Evolutionary conservation across 1,140 invertebrate genomes (phyloP), one percentile per base, ranked within the genome.

Genomic region (Psilanteris sp.): DNA sequence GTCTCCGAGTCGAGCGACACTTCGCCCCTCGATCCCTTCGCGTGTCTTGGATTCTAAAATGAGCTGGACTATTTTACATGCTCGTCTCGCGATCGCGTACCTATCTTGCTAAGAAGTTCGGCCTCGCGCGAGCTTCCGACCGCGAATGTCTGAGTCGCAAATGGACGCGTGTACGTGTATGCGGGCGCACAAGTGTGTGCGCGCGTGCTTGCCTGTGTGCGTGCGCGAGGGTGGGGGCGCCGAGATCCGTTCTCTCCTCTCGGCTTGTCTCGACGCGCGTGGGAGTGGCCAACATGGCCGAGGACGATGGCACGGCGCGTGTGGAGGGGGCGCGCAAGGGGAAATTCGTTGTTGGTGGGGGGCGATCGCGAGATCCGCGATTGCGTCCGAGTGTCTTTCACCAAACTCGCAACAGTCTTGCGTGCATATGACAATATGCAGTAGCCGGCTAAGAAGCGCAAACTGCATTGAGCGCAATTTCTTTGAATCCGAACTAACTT

Each of bases 261-360:
- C 34, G 8, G 31, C 26, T 46, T 7, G 2, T 46, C 15, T 46
- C 9, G 0, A 15, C 31, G 24, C 43, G 71, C 61, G 83, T 85
- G 81, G 84, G 84, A 79, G 77, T 84, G 84, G 83, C 83, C 82
- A 86, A 85, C 83, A 85, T 85, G 84, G 84, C 84, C 79, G 83
- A 81, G 57, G 78, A 78, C 78, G 79, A 80, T 76, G 74, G 83
- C 77, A 79, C 78, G 32, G 20, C 34, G 4, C 11, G 6, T 3
- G 0, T 46, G 57, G 84, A 83, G 79, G 84, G 82, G 52, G 67
- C 75, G 74, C 54, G 27, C 29, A 52, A 84, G 84, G 84, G 79
- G 84, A 86, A 82, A 20, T 18, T 6, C 32, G 22, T 4, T 27
- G 4, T 20, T 34, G 71, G 48, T 27, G 70, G 66, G 71, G 39